phyloP scores from a whole-genome alignment of 1,140 invertebrate species.

The Zeugodacus cucurbitae region DNA sequence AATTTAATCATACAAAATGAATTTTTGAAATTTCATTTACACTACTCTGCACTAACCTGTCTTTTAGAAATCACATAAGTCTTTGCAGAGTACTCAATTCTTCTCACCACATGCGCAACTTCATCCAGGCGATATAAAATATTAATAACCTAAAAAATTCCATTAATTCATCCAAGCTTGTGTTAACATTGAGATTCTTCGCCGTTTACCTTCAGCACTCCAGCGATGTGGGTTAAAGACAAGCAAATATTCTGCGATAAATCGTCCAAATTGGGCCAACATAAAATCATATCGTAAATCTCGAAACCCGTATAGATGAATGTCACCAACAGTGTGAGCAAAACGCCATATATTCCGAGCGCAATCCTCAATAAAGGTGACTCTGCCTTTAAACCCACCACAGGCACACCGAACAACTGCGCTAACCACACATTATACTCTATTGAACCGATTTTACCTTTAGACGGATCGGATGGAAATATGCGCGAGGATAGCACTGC shows the following conservation, averaged over 20 bases:
- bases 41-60: background rate
- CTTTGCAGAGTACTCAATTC: background rate
- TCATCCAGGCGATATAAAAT: background rate
- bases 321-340: constrained; percentile 26
- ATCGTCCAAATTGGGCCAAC: constrained; percentile 49
- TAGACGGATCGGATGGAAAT: constrained; percentile 49
- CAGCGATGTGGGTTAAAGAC: constrained; percentile 52
- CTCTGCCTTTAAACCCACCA: constrained; percentile 50
- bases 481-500: constrained; percentile 43
- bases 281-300: constrained; percentile 51
- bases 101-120: background rate
- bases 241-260: constrained; percentile 55
- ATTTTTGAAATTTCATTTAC: background rate
- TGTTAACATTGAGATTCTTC: background rate
- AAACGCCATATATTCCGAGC: constrained; percentile 30
- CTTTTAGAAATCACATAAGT: background rate
- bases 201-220: constrained; percentile 48
- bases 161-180: no score
- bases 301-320: constrained; percentile 50
- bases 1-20: constrained; percentile 18
- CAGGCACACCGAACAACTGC: constrained; percentile 51
- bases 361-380: constrained; percentile 38
- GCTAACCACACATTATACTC: constrained; percentile 55
- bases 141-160: background rate
- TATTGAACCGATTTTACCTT: constrained; percentile 53